phyloP scores from a whole-genome alignment of 1,140 invertebrate species.

The Cherax quadricarinatus region DNA sequence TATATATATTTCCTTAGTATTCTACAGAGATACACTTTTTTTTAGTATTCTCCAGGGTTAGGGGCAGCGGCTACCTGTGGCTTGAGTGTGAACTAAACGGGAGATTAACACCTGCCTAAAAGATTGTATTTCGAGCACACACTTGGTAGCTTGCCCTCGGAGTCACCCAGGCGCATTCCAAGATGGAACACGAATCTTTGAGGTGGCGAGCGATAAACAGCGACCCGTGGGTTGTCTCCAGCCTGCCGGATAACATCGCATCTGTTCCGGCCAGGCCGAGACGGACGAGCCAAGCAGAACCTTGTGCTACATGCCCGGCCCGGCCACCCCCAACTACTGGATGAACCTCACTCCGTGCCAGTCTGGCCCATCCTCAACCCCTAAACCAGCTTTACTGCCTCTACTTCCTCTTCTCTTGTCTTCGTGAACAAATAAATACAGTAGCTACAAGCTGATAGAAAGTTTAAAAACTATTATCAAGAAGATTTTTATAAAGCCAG shows the following conservation, averaged over 20 bases:
- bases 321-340: conserved; percentile 6
- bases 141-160: not conserved
- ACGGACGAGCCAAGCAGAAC: not conserved
- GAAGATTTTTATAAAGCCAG: not conserved
- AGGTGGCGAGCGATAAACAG: conserved; percentile 21
- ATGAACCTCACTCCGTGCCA: not conserved
- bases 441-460: not conserved
- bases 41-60: not conserved
- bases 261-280: conserved; percentile 31
- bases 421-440: not conserved
- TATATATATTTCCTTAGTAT: not conserved
- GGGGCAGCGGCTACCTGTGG: not conserved
- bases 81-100: not conserved
- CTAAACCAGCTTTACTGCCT: not conserved
- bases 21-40: not conserved
- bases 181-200: conserved; percentile 22
- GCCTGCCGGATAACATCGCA: conserved; percentile 56
- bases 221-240: conserved; percentile 38
- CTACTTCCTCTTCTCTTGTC: not conserved
- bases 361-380: not conserved
- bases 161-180: conserved; percentile 49
- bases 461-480: conserved; percentile 18
- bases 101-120: conserved; percentile 11
- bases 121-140: not conserved
- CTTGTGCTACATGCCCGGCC: not conserved